Evolutionary conservation across 2,888 invertebrate species (phyloP).

Genomic region (Mongoloraphidia duomilia): DNA sequence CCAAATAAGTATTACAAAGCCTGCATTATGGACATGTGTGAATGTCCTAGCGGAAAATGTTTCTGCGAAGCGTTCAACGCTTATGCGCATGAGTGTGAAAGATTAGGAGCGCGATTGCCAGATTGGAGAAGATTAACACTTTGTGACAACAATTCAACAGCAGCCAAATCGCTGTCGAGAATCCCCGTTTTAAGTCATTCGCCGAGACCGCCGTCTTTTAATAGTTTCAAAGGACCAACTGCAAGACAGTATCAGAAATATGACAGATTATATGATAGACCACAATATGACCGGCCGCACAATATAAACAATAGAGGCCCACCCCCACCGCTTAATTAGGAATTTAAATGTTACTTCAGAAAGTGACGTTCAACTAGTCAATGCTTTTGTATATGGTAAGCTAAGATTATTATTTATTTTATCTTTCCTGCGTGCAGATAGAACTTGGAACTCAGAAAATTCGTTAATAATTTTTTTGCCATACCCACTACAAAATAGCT

Average conservation of each 20-base stretch:
- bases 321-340: neutral
- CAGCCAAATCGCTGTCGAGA: neutral
- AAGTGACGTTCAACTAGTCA: conserved; percentile 1
- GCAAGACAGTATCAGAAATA: too few relatives aligned
- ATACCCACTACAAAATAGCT: too few relatives aligned
- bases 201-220: too few relatives aligned
- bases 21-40: conserved; percentile 77
- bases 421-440: too few relatives aligned
- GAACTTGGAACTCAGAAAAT: too few relatives aligned
- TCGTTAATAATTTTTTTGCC: too few relatives aligned
- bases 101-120: conserved; percentile 54
- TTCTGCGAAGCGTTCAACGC: conserved; percentile 84
- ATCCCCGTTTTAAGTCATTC: too few relatives aligned
- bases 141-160: conserved; percentile 28
- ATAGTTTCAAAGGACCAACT: too few relatives aligned
- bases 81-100: conserved; percentile 74
- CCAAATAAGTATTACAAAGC: conserved; percentile 73
- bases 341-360: neutral
- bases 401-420: neutral
- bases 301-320: neutral
- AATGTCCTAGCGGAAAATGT: conserved; percentile 66
- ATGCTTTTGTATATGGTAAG: neutral
- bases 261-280: neutral
- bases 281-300: neutral
- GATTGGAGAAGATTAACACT: conserved; percentile 59